These are phyloP conservation scores for Cyaniris semiargus DNA, from an alignment of 2,888 invertebrate species.

Conservation along the genomic window DNA sequence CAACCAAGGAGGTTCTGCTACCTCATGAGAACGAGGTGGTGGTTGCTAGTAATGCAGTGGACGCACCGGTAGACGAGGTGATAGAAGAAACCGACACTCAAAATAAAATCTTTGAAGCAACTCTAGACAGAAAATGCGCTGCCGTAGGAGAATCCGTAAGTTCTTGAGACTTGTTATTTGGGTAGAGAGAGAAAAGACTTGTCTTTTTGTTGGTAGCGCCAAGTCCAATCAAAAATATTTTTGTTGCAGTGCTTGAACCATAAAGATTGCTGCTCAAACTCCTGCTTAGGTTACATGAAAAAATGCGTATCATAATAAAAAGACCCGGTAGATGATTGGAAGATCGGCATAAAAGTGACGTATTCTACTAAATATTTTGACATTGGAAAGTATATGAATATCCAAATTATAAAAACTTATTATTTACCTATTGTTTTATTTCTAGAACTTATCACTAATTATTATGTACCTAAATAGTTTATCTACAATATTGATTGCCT, in stretches of 20 bases:
- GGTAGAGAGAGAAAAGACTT: too few relatives aligned
- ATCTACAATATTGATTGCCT: neutral
- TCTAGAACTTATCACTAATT: neutral
- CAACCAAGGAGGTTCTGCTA: constrained; percentile 23
- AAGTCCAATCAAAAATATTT: constrained; percentile 1
- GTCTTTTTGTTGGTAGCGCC: neutral
- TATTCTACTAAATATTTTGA: neutral
- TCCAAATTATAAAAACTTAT: neutral
- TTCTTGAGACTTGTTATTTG: constrained; percentile 36
- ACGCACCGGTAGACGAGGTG: constrained; percentile 9
- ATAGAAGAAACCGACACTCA: neutral
- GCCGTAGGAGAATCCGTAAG: constrained; percentile 63
- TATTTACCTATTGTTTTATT: neutral
- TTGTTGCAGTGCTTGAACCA: constrained; percentile 44
- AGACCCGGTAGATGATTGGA: neutral
- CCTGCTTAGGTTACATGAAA: constrained; percentile 45
- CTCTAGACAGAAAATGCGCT: constrained; percentile 46
- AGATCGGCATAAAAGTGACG: neutral
- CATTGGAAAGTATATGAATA: neutral
- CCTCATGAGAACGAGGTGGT: neutral
- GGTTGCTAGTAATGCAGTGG: neutral
- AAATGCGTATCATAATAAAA: constrained; percentile 42
- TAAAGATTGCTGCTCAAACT: constrained; percentile 45
- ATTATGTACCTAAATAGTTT: neutral
- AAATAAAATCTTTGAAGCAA: neutral